phyloP scores from a whole-genome alignment of 2,888 invertebrate genomes.

The Drosophila gaucha region DNA sequence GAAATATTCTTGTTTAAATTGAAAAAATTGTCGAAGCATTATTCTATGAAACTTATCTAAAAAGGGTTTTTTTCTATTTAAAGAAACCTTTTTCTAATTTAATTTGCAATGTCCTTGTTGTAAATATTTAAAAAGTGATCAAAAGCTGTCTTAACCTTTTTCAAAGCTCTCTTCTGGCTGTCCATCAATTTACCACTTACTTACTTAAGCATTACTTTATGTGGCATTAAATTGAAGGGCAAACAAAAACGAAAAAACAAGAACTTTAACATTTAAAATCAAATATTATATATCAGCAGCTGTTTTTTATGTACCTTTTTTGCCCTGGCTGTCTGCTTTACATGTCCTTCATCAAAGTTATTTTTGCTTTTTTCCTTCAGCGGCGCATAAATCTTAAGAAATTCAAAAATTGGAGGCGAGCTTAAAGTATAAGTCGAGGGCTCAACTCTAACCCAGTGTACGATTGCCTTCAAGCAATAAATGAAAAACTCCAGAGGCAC shows the following conservation, averaged over 20 bases:
- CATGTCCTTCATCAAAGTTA: conserved; percentile 25
- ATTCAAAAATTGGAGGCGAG: conserved; percentile 60
- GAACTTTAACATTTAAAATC: conserved; percentile 42
- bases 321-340: conserved; percentile 22
- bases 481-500: conserved; percentile 13
- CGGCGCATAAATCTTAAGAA: conserved; percentile 50
- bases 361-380: neutral
- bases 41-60: neutral
- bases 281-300: conserved; percentile 48
- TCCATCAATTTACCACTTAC: conserved; percentile 17
- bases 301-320: conserved; percentile 11
- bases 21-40: neutral
- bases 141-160: neutral
- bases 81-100: neutral
- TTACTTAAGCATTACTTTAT: conserved; percentile 11
- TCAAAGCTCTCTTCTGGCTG: conserved; percentile 1
- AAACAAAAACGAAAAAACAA: neutral
- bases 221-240: conserved; percentile 22
- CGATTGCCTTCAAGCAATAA: conserved; percentile 28
- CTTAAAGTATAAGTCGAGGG: conserved; percentile 54
- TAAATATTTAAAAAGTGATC: no score
- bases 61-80: no score
- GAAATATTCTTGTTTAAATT: neutral
- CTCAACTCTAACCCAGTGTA: conserved; percentile 57
- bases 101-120: no score